Conservation (phyloP, 2,888 invertebrate species). For the Cyaniris semiargus region DNA sequence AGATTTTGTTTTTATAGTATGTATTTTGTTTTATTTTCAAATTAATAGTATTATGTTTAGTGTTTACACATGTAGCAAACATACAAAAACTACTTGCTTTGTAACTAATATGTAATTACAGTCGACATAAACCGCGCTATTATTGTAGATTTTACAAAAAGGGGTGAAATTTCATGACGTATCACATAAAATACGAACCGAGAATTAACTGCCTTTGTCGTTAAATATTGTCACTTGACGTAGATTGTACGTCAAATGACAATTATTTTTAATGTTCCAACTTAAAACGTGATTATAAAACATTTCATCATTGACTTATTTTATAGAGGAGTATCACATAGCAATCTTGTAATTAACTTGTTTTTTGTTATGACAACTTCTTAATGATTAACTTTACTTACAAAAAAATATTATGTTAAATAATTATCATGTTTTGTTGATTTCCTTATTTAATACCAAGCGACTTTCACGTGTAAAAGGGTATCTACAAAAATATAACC, state of each 20-base stretch:
- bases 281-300: background rate
- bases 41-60: background rate
- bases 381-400: background rate
- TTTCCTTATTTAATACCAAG: background rate
- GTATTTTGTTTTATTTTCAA: background rate
- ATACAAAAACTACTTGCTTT: background rate
- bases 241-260: background rate
- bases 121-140: background rate
- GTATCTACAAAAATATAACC: background rate
- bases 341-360: background rate
- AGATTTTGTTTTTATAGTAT: background rate
- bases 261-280: background rate
- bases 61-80: background rate
- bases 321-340: background rate
- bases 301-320: background rate
- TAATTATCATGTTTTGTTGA: background rate
- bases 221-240: constrained; percentile 6
- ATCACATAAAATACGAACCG: constrained; percentile 2
- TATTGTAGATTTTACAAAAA: background rate
- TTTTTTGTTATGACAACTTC: background rate
- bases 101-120: background rate
- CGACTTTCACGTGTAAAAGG: background rate
- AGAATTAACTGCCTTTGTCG: background rate
- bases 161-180: background rate
- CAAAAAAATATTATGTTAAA: background rate